phyloP scores from a whole-genome alignment of 2,888 invertebrate species.

The Arctia plantaginis region DNA sequence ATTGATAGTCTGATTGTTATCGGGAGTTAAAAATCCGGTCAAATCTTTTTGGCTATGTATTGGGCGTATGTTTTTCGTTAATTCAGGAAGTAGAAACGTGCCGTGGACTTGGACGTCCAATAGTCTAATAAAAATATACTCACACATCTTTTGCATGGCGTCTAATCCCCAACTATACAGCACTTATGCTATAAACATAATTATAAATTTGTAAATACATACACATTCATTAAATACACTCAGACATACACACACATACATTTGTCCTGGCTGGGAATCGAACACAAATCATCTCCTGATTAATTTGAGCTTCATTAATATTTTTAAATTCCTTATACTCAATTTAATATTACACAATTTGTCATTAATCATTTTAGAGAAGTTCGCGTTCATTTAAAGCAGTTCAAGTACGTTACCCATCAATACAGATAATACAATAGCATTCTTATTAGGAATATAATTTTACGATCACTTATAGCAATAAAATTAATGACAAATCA shows the following conservation, averaged over 20 bases:
- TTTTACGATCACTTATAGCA: slow-evolving; percentile 59
- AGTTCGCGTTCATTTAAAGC: slow-evolving; percentile 25
- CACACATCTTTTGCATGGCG: too few relatives aligned
- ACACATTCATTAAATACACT: neutral
- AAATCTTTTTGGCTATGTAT: too few relatives aligned
- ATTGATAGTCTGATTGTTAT: neutral
- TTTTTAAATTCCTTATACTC: neutral
- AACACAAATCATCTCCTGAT: neutral
- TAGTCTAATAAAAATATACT: too few relatives aligned
- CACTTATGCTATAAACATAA: too few relatives aligned
- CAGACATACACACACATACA: neutral
- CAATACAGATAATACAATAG: slow-evolving; percentile 28
- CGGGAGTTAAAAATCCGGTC: neutral
- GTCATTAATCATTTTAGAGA: neutral
- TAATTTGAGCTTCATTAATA: neutral
- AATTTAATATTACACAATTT: neutral
- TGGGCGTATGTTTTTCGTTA: too few relatives aligned
- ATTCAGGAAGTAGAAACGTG: too few relatives aligned
- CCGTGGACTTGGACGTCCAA: too few relatives aligned
- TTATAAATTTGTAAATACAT: too few relatives aligned
- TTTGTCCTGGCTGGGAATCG: neutral
- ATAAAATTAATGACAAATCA: slow-evolving; percentile 74
- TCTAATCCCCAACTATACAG: too few relatives aligned
- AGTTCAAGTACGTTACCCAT: slow-evolving; percentile 2
- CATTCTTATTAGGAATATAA: slow-evolving; percentile 50